phyloP scores from a whole-genome alignment of 2,113 vertebrate genomes.

The Albula glossodonta region DNA sequence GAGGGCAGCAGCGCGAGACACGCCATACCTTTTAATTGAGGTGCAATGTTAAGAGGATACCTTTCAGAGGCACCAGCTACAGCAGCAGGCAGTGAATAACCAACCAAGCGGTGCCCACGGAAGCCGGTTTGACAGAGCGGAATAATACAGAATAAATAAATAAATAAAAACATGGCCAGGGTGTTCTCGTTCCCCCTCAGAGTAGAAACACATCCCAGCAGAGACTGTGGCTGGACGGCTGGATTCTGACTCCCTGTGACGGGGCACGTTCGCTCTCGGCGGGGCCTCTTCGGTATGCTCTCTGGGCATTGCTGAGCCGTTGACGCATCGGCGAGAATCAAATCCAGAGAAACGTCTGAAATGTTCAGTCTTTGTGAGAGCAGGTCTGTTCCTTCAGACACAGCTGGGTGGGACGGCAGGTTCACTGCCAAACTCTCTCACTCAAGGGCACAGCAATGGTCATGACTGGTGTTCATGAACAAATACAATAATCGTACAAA shows the following conservation, averaged over 20 bases:
- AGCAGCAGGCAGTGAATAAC: background rate
- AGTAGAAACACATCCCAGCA: background rate
- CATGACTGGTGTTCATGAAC: background rate
- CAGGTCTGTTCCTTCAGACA: background rate
- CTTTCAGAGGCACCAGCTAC: background rate
- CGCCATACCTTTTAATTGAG: conserved; percentile 24
- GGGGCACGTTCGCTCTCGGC: background rate
- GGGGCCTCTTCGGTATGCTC: background rate
- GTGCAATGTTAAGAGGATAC: background rate
- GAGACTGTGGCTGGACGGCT: background rate
- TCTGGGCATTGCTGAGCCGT: background rate
- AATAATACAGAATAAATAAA: background rate
- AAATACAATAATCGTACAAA: no score
- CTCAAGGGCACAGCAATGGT: background rate
- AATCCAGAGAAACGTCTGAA: background rate
- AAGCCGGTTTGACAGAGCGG: background rate
- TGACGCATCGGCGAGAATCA: background rate
- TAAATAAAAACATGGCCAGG: no score
- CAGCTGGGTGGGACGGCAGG: background rate
- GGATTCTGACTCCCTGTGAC: background rate
- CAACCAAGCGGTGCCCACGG: background rate
- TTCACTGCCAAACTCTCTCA: background rate
- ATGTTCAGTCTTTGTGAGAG: background rate
- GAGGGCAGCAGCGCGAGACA: background rate
- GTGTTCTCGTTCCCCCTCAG: no score